Evolutionary conservation across 2,888 invertebrate species (phyloP).

Genomic region (Polydrusus pterygomalis): DNA sequence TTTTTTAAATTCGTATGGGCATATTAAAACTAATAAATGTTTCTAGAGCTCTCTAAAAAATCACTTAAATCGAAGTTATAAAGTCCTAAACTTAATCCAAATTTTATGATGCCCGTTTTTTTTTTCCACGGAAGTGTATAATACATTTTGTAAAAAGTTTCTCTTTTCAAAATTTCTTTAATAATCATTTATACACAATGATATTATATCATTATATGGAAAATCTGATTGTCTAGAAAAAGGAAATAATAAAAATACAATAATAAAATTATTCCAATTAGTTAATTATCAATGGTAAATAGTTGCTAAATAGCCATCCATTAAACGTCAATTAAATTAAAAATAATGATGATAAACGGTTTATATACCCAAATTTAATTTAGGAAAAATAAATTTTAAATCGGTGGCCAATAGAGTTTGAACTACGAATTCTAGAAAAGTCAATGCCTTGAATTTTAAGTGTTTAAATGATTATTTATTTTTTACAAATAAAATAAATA

Average conservation of each 20-base stretch:
- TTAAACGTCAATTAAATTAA: not conserved
- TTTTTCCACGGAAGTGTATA: too few species aligned
- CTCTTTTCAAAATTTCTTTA: not conserved
- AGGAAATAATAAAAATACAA: not conserved
- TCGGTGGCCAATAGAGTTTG: constrained; percentile 6
- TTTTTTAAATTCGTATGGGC: too few species aligned
- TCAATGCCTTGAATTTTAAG: constrained; percentile 8
- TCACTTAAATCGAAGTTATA: too few species aligned
- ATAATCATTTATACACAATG: not conserved
- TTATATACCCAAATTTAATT: not conserved
- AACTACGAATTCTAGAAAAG: not conserved
- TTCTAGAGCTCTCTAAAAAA: too few species aligned
- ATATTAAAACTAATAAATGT: too few species aligned
- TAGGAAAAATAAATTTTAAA: not conserved
- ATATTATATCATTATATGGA: not conserved
- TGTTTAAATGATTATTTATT: constrained; percentile 3
- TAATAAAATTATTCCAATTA: not conserved
- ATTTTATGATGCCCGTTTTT: too few species aligned
- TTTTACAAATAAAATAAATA: not conserved
- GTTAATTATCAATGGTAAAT: not conserved
- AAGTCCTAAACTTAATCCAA: too few species aligned
- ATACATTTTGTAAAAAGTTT: too few species aligned
- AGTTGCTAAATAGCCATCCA: constrained; percentile 5
- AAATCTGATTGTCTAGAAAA: not conserved
- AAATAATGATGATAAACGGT: not conserved